A percentile compares a stretch with the other conserved stretches of the same genome.
Evolutionary conservation across 1,140 invertebrate species (phyloP).

Genomic region (Laupala kohalensis): DNA sequence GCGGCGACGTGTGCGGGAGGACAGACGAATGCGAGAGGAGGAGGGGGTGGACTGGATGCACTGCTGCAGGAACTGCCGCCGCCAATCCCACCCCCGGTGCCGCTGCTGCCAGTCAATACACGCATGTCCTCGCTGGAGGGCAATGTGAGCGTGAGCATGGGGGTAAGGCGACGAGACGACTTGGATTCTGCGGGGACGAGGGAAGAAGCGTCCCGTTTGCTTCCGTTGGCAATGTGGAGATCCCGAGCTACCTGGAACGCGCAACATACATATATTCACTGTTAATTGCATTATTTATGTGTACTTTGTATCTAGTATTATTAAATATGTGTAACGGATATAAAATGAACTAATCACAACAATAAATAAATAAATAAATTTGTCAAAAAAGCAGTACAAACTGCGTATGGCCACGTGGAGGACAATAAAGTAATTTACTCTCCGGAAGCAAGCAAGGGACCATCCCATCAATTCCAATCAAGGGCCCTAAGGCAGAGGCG

Average conservation of each 20-base stretch:
- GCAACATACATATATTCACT: no score
- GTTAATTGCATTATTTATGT: no score
- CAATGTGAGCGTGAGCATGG: conserved; percentile 40
- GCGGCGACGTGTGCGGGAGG: not conserved
- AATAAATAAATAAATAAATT: no score
- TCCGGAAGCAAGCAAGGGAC: no score
- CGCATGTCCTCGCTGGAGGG: conserved; percentile 40
- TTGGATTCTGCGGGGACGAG: not conserved
- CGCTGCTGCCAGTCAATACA: not conserved
- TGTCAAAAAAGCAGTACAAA: no score
- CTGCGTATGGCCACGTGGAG: no score
- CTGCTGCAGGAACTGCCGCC: not conserved
- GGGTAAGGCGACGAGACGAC: conserved; percentile 20
- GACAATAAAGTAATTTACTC: no score
- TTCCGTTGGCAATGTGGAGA: not conserved
- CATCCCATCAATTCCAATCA: no score
- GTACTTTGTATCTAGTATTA: no score
- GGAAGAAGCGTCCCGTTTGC: not conserved
- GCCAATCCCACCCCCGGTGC: not conserved
- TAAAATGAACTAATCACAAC: no score
- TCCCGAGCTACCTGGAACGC: not conserved
- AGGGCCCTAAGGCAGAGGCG: no score
- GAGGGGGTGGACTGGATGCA: conserved; percentile 37
- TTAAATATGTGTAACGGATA: no score
- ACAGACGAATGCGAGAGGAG: conserved; percentile 36